Evolutionary conservation across 2,113 vertebrate genomes (phyloP).

Genomic region (Pelobates fuscus): DNA sequence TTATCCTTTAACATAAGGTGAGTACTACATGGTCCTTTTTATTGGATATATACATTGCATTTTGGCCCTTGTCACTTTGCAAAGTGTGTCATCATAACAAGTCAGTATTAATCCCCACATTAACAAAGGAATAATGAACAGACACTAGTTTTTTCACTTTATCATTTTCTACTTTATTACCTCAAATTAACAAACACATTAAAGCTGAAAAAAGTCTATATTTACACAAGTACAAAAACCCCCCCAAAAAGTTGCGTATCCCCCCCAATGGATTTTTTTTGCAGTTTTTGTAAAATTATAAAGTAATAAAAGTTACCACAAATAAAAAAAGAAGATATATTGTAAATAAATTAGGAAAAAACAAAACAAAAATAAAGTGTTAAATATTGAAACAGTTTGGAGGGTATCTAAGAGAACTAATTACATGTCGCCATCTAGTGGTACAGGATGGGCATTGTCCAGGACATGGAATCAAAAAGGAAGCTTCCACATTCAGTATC

Average conservation of each 20-base stretch:
- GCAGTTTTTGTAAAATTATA: slow-evolving; percentile 80
- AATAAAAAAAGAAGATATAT: slow-evolving; percentile 75
- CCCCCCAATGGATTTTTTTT: slow-evolving; percentile 66
- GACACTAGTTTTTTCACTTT: slow-evolving; percentile 61
- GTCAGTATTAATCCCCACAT: too few relatives aligned
- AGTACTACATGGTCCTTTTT: too few relatives aligned
- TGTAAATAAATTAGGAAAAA: slow-evolving; percentile 74
- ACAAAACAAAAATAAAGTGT: slow-evolving; percentile 56
- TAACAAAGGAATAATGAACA: too few relatives aligned
- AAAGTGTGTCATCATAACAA: too few relatives aligned
- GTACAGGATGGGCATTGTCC: slow-evolving; percentile 23
- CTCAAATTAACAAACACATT: slow-evolving; percentile 86
- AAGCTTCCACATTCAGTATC: slow-evolving; percentile 55
- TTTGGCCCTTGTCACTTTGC: too few relatives aligned
- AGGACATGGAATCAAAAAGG: slow-evolving; percentile 52
- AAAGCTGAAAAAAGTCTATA: slow-evolving; percentile 86
- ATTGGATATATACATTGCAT: too few relatives aligned
- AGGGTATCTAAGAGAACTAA: slow-evolving; percentile 58
- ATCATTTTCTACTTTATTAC: slow-evolving; percentile 86
- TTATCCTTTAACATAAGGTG: too few relatives aligned
- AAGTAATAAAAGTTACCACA: slow-evolving; percentile 84
- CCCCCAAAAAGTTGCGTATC: slow-evolving; percentile 72
- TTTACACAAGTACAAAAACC: slow-evolving; percentile 87
- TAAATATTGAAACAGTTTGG: slow-evolving; percentile 69
- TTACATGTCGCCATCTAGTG: slow-evolving; percentile 45